Evolutionary conservation across 2,888 invertebrate species (phyloP), one percentile per base, ranked within the genome.

Genomic region (Mesoligia furuncula): DNA sequence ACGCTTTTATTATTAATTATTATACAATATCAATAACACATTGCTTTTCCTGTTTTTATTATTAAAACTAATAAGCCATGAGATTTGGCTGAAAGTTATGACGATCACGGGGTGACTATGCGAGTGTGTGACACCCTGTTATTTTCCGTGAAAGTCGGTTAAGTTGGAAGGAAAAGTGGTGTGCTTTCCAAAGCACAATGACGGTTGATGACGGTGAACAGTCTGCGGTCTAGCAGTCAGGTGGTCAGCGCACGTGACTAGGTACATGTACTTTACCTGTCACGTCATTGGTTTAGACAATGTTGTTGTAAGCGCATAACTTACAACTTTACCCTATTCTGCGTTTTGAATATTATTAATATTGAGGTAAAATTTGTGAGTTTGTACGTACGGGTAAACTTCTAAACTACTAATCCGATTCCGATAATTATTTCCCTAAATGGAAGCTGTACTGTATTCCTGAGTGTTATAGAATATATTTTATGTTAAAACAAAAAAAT

Each of bases 1-100:
- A 48, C 39, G 17, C 13, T 45, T n/a, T 61, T 59, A 36, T 69
- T 67, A 73, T 57, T 73, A 73, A 73, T 48, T 74, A 70, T 59
- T 79, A 75, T 59, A 74, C 69, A 80, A 73, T 70, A 61, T 62
- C 73, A 73, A 31, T 66, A 68, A 48, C n/a, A 39, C 5, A 20
- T 45, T 1, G 3, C 59, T 79, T 84, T 80, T 83, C 85, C 85
- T 85, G 83, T 80, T 77, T 54, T 65, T 64, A 79, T 51, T 78
- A 79, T 67, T 80, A 80, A 72, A 76, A 65, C 69, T 54, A 79
- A 75, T 67, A 1, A 17, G 13, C 39, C 73, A 70, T 71, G 66
- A 64, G 20, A 75, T 85, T 85, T 11, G 64, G 45, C 36, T 51
- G 66, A 67, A 85, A 78, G 42, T 64, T 45, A 15, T 42, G 39